Percentiles rank a stretch among this genome's conserved stretches.
These are phyloP conservation scores for Azorinus chamasolen DNA, from an alignment of 2,888 invertebrate species.

Conservation along the genomic window DNA sequence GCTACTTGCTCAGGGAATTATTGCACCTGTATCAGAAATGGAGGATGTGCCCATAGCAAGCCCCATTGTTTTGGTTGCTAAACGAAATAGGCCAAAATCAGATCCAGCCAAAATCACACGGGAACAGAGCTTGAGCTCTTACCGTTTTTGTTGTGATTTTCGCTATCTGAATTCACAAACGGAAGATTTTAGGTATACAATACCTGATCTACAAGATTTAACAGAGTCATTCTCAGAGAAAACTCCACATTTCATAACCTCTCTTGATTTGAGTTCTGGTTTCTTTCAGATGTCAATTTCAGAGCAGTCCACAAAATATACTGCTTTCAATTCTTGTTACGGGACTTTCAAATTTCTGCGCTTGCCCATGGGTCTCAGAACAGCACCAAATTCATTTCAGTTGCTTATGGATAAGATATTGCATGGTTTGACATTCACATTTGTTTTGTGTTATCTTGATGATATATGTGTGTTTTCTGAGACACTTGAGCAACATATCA, in stretches of 20 bases:
- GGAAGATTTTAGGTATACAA: conserved; percentile 27
- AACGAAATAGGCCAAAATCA: conserved; percentile 36
- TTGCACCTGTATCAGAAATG: conserved; percentile 26
- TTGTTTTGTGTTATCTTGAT: conserved; percentile 57
- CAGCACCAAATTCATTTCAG: conserved; percentile 53
- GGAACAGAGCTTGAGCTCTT: conserved; percentile 47
- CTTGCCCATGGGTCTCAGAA: conserved; percentile 44
- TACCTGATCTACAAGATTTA: conserved; percentile 33
- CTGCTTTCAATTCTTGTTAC: conserved; percentile 57
- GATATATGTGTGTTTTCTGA: conserved; percentile 44
- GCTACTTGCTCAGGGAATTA: conserved; percentile 37
- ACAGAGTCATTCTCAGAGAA: conserved; percentile 54
- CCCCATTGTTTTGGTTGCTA: conserved; percentile 40
- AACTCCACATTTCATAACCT: conserved; percentile 51
- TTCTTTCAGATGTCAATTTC: conserved; percentile 55
- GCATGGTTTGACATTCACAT: conserved; percentile 41
- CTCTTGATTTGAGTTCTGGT: conserved; percentile 56
- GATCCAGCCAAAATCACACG: conserved; percentile 22
- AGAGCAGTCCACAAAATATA: conserved; percentile 36
- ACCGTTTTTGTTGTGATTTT: conserved; percentile 46
- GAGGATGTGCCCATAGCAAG: conserved; percentile 45
- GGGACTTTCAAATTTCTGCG: conserved; percentile 56
- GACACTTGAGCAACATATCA: conserved; percentile 33
- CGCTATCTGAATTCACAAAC: conserved; percentile 42
- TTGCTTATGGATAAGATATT: conserved; percentile 57